These are phyloP conservation scores for Mantis religiosa DNA, from an alignment of 2,888 invertebrate genomes.

Conservation along the genomic window DNA sequence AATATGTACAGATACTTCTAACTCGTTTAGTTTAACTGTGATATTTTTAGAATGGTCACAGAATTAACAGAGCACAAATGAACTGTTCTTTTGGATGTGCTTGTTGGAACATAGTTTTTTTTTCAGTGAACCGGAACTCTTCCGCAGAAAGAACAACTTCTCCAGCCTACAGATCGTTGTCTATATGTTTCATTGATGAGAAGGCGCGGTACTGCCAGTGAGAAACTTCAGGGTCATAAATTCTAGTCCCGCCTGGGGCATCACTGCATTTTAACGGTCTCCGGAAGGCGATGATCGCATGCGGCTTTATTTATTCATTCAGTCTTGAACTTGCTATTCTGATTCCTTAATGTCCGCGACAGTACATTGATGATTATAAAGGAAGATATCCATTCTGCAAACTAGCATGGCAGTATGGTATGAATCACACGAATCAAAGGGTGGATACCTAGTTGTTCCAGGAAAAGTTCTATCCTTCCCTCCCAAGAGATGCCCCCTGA, in stretches of 20 bases:
- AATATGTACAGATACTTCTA: too few relatives aligned
- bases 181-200: not conserved
- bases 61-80: too few relatives aligned
- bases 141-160: too few relatives aligned
- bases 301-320: not conserved
- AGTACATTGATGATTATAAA: not conserved
- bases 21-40: too few relatives aligned
- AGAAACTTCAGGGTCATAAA: not conserved
- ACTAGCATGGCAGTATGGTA: not conserved
- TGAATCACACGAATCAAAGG: not conserved
- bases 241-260: not conserved
- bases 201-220: not conserved
- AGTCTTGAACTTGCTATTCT: not conserved
- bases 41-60: too few relatives aligned
- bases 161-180: too few relatives aligned
- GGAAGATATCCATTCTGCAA: not conserved
- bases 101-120: too few relatives aligned
- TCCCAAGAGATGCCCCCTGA: too few relatives aligned
- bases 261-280: not conserved
- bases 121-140: too few relatives aligned
- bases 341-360: not conserved
- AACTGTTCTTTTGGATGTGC: too few relatives aligned
- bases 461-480: too few relatives aligned
- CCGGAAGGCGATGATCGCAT: not conserved
- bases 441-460: too few relatives aligned